Evolutionary conservation across 2,113 vertebrate species (phyloP).

Genomic region (Mionectes macconnelli): DNA sequence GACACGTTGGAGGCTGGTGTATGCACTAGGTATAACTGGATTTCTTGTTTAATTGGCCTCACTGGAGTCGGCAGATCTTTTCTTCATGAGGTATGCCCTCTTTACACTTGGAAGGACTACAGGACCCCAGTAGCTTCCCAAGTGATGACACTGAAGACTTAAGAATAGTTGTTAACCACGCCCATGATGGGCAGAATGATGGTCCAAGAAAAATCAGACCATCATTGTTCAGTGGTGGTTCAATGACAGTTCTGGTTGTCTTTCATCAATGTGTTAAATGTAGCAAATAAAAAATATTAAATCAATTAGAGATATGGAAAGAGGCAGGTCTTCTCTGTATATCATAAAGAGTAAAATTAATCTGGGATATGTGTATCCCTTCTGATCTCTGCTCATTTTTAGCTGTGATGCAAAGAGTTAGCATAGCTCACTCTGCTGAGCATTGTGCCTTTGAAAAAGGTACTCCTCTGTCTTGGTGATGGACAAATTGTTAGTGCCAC

Average conservation of each 20-base stretch:
- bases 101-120: background rate
- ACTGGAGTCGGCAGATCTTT: background rate
- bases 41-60: background rate
- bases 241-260: background rate
- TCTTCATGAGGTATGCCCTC: background rate
- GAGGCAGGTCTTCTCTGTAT: background rate
- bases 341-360: background rate
- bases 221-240: background rate
- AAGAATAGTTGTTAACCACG: background rate
- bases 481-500: background rate
- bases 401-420: background rate
- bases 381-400: background rate
- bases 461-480: background rate
- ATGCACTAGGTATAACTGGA: background rate
- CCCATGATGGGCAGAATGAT: accelerated
- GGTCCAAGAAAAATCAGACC: background rate
- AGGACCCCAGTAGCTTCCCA: background rate
- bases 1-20: accelerated
- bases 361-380: background rate
- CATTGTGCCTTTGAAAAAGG: background rate
- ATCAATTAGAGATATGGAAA: background rate
- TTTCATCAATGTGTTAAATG: accelerated
- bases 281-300: background rate
- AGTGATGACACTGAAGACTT: background rate
- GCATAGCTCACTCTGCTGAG: background rate